These are phyloP conservation scores for Hydrolagus colliei DNA, from an alignment of 2,797 vertebrate genomes.

Conservation along the genomic window DNA sequence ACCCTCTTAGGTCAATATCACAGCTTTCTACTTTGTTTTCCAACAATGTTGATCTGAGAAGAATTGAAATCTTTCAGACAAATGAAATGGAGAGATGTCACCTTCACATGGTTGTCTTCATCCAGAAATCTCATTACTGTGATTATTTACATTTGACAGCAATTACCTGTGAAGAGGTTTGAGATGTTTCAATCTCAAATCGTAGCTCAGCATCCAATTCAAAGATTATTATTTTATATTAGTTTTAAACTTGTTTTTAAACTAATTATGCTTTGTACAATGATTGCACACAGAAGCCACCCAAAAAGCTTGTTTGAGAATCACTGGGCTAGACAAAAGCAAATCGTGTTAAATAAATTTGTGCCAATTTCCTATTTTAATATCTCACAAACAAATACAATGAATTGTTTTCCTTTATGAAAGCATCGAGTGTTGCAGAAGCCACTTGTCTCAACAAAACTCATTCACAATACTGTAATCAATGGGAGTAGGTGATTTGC, in stretches of 20 bases:
- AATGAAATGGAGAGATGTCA: neutral
- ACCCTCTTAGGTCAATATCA: neutral
- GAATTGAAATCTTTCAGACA: neutral
- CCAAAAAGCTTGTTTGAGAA: no score
- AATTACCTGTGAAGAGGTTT: no score
- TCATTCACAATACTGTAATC: neutral
- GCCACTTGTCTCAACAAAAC: slow-evolving; percentile 6
- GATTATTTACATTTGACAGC: no score
- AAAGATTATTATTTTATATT: no score
- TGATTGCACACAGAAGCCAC: no score
- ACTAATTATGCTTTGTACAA: no score
- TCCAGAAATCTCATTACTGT: no score
- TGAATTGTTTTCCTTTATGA: neutral
- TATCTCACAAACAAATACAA: neutral
- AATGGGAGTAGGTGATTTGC: neutral
- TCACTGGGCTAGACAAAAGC: neutral
- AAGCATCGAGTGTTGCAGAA: neutral
- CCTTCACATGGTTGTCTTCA: no score
- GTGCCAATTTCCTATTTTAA: neutral
- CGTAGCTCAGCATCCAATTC: no score
- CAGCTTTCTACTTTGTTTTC: no score
- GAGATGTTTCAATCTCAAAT: no score
- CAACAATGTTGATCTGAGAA: neutral
- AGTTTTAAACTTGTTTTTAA: no score
- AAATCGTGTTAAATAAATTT: slow-evolving; percentile 5